Percentiles rank a stretch among this genome's conserved stretches.
Evolutionary conservation across 2,113 vertebrate species (phyloP).

Genomic region (Clupea harengus): DNA sequence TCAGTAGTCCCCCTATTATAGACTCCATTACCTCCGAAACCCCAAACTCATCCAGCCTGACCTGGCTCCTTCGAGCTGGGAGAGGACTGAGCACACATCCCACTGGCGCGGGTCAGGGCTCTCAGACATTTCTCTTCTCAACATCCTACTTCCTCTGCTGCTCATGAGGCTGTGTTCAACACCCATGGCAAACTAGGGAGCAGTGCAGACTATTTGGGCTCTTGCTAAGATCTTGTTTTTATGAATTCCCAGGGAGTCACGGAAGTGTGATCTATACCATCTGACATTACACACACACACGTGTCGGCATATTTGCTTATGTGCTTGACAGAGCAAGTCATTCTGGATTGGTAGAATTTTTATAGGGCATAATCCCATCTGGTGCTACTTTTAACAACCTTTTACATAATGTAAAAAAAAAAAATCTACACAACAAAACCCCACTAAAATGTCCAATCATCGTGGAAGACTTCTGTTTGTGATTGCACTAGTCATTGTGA

Average conservation of each 20-base stretch:
- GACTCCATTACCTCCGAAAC: neutral
- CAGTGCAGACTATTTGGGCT: neutral
- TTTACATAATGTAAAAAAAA: neutral
- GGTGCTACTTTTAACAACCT: neutral
- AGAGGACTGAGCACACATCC: neutral
- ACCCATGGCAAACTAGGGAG: neutral
- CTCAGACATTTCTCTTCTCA: neutral
- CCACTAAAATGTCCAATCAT: neutral
- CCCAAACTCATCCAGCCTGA: neutral
- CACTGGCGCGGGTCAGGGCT: neutral
- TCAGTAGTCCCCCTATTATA: constrained; percentile 1
- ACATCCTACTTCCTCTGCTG: neutral
- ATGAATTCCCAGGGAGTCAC: neutral
- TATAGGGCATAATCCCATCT: neutral
- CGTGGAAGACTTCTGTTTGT: neutral
- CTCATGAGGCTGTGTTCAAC: neutral
- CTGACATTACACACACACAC: neutral
- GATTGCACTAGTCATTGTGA: neutral
- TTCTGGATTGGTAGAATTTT: neutral
- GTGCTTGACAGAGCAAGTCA: neutral
- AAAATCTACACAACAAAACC: too few relatives aligned
- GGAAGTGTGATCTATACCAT: neutral
- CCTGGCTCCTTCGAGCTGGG: neutral
- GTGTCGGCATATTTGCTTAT: neutral
- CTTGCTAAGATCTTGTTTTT: neutral